Evolutionary conservation across 2,888 invertebrate species (phyloP), one percentile per base, ranked within the genome.

Genomic region (Eupithecia vulgata): DNA sequence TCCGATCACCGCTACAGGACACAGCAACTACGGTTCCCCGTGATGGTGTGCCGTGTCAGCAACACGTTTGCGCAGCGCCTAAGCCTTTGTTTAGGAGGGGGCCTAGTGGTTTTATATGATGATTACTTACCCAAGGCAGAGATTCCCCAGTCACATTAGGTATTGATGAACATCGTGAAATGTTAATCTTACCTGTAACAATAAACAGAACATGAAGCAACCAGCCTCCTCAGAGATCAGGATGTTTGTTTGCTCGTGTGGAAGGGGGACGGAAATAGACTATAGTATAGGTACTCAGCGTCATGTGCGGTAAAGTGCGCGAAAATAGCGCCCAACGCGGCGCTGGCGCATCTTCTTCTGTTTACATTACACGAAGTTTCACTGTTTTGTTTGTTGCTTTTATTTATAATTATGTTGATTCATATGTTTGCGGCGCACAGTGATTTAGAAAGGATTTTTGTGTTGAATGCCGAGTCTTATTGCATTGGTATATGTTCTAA

Each of bases 291-390:
- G 35, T 35, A 73, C 73, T 67, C 70, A 66, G 42, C 68, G 48
- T 71, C 64, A 70, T 72, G 67, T 69, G 72, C 64, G 71, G 52
- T 71, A 77, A 70, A 78, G 57, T 75, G 80, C 81, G 85, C 87
- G 80, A 85, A 91, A 91, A 91, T 92, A 92, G 86, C 86, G 83
- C 72, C 87, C 88, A 87, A 87, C 87, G 87, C 87, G 84, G 61
- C 68, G 75, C 65, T n/a, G 37, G 84, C 83, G 82, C 75, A 76
- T 70, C 74, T 78, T 66, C 80, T 80, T 79, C 72, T 79, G 68
- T 70, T 71, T 69, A 74, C 72, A 25, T 77, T 30, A 30, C 30
- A 30, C 30, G 73, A 42, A 35, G 35, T 61, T 52, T 52, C 8
- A 35, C 10, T 15, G 40, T 66, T 52, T 8, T 37, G 48, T 65